Conservation (phyloP, 2,888 invertebrate species). For the Dorcus parallelipipedus region DNA sequence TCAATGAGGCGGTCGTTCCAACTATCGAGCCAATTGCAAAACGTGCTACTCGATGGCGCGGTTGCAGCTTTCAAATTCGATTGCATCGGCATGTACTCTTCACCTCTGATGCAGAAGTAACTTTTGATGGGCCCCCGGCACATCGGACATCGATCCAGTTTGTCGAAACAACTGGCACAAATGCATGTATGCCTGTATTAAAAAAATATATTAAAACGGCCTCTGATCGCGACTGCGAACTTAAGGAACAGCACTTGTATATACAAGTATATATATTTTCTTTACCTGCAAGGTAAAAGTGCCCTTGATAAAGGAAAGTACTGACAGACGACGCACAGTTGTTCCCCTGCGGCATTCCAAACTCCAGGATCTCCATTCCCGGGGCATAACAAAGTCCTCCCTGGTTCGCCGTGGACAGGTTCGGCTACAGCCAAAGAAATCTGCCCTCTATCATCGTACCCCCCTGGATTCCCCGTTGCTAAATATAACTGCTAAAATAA, state of each 20-base stretch:
- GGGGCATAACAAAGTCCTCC: slow-evolving; percentile 42
- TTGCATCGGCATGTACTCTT: slow-evolving; percentile 63
- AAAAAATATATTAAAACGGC: too few relatives aligned
- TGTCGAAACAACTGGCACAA: slow-evolving; percentile 75
- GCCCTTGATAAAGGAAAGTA: slow-evolving; percentile 74
- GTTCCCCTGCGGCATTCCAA: slow-evolving; percentile 58
- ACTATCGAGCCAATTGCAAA: slow-evolving; percentile 55
- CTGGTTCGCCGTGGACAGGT: slow-evolving; percentile 49
- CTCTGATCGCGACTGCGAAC: too few relatives aligned
- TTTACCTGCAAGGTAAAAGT: slow-evolving; percentile 68
- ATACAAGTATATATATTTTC: too few relatives aligned
- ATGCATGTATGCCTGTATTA: slow-evolving; percentile 71
- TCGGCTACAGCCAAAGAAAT: slow-evolving; percentile 56
- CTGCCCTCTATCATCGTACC: slow-evolving; percentile 53
- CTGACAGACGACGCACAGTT: slow-evolving; percentile 80
- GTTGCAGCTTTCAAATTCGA: slow-evolving; percentile 44
- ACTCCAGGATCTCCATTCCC: slow-evolving; percentile 50
- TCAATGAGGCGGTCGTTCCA: slow-evolving; percentile 72
- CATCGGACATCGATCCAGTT: slow-evolving; percentile 82
- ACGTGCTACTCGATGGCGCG: slow-evolving; percentile 42
- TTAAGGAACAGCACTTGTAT: too few relatives aligned
- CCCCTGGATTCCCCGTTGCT: slow-evolving; percentile 64
- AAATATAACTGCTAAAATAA: slow-evolving; percentile 70
- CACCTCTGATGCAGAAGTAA: slow-evolving; percentile 78
- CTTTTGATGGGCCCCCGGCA: slow-evolving; percentile 79